Evolutionary conservation across 2,113 vertebrate species (phyloP).

Genomic region (Chlamydotis undulata): DNA sequence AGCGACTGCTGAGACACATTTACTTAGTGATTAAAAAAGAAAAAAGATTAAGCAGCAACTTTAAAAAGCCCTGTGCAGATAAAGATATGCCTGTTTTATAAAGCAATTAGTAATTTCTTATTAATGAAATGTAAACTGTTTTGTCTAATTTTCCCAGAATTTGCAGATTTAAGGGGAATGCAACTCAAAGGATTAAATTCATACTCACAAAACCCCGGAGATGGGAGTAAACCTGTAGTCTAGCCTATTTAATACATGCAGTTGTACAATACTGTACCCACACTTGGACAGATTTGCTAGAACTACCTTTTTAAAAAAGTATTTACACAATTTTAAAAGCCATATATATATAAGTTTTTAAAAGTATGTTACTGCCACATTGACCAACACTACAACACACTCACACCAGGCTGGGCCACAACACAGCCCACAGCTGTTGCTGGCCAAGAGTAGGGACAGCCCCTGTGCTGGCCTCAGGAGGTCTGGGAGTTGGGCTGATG

Average conservation of each 20-base stretch:
- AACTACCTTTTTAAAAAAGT: not conserved
- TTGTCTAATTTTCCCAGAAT: conserved; percentile 34
- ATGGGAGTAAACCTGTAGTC: not conserved
- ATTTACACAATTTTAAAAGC: too few species aligned
- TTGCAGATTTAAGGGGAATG: conserved; percentile 15
- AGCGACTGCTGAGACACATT: conserved; percentile 25
- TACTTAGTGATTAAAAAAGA: conserved; percentile 57
- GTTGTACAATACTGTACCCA: not conserved
- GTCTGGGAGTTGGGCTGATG: not conserved
- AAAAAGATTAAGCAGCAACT: conserved; percentile 55
- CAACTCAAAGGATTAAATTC: conserved; percentile 14
- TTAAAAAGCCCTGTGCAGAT: conserved; percentile 44
- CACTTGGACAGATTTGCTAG: not conserved
- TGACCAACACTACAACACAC: not conserved
- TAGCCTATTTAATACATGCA: not conserved
- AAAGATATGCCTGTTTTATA: conserved; percentile 35
- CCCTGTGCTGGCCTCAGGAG: not conserved
- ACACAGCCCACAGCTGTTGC: not conserved
- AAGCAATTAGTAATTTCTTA: conserved; percentile 56
- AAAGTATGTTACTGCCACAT: not conserved
- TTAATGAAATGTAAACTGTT: conserved; percentile 29
- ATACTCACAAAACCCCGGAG: not conserved
- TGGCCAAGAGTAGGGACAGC: not conserved
- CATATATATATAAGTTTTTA: too few species aligned
- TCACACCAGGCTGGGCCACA: not conserved